Conservation (phyloP, 1,140 invertebrate genomes). For the Apis mellifera region Amel_HAv3.1 CM009933.2:13385501-13386000, state of each 20-base stretch:
- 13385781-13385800: constrained; percentile 39
- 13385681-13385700: neutral
- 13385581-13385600: constrained; percentile 76
- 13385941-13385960: constrained; percentile 15
- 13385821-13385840: constrained; percentile 34
- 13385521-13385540: neutral
- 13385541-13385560: constrained; percentile 71
- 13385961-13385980: neutral
- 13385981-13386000: neutral
- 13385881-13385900: constrained; percentile 55
- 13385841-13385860: constrained; percentile 49
- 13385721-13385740: constrained; percentile 21
- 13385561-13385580: constrained; percentile 78
- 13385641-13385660: neutral
- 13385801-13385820: constrained; percentile 3
- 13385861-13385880: constrained; percentile 38
- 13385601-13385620: constrained; percentile 72
- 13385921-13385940: constrained; percentile 12
- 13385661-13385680: too few species aligned
- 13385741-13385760: constrained; percentile 48
- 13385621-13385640: constrained; percentile 68
- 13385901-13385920: constrained; percentile 25
- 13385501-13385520: constrained; percentile 37
- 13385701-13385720: constrained; percentile 29
- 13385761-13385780: neutral